phyloP scores from a whole-genome alignment of 2,888 invertebrate genomes.

The Leptopilina syphax region DNA sequence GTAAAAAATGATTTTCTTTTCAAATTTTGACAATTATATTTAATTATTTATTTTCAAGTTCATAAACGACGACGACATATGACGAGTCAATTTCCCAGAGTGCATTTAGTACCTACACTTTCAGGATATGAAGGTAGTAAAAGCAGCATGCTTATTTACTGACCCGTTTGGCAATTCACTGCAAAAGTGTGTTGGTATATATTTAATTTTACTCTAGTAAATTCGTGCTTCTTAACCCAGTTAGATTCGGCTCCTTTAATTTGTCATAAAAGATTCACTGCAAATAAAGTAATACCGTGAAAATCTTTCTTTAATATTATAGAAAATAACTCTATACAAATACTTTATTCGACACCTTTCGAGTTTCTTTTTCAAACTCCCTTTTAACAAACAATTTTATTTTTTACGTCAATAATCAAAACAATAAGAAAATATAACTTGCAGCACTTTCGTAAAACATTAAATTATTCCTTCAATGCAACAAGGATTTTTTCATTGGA shows the following conservation, averaged over 20 bases:
- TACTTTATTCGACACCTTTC: no score
- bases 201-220: conserved; percentile 26
- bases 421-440: no score
- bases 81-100: conserved; percentile 13
- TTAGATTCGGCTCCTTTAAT: not conserved
- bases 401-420: no score
- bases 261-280: not conserved
- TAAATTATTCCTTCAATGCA: no score
- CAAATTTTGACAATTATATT: not conserved
- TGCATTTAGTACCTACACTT: conserved; percentile 20
- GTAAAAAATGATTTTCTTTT: no score
- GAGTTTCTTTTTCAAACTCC: no score
- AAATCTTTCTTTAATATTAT: not conserved
- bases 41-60: conserved; percentile 2
- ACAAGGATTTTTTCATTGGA: no score
- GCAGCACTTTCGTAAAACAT: no score
- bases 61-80: not conserved
- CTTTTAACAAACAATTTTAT: no score
- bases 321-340: not conserved
- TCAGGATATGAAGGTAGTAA: conserved; percentile 14
- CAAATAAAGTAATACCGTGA: not conserved
- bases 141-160: conserved; percentile 22
- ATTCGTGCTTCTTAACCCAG: conserved; percentile 12
- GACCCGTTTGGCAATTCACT: conserved; percentile 22
- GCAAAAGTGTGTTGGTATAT: conserved; percentile 15